Percentiles rank a stretch among this genome's conserved stretches.
These are phyloP conservation scores for Schrankia costaestrigalis DNA, from an alignment of 2,888 invertebrate species.

Conservation along the genomic window DNA sequence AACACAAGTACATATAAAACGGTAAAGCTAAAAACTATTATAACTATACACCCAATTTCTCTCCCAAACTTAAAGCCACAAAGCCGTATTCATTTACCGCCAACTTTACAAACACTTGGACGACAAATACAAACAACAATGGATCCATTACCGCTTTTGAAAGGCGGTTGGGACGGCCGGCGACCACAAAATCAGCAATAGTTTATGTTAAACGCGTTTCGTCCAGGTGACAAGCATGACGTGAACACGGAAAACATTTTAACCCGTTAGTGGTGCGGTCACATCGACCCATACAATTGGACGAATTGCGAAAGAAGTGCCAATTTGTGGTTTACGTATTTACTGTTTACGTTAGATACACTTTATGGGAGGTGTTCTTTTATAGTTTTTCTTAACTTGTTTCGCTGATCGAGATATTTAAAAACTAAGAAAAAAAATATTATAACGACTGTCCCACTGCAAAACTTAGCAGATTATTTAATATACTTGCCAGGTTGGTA, in stretches of 20 bases:
- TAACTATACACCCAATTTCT: neutral
- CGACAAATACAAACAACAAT: constrained; percentile 25
- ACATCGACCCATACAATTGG: constrained; percentile 26
- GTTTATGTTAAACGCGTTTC: constrained; percentile 32
- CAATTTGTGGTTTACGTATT: constrained; percentile 22
- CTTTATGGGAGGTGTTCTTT: neutral
- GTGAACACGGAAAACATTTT: constrained; percentile 71
- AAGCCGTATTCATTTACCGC: constrained; percentile 6
- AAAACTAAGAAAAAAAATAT: too few relatives aligned
- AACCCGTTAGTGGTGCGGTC: constrained; percentile 58
- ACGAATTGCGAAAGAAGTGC: constrained; percentile 29
- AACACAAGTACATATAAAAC: too few relatives aligned
- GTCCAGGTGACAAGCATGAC: constrained; percentile 51
- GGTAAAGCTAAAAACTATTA: too few relatives aligned
- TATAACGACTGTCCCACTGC: too few relatives aligned
- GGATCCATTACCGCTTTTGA: constrained; percentile 34
- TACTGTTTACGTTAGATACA: constrained; percentile 1
- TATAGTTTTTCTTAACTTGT: too few relatives aligned
- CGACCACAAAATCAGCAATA: constrained; percentile 30
- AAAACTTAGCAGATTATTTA: too few relatives aligned
- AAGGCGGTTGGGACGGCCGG: constrained; percentile 17
- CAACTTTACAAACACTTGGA: constrained; percentile 10
- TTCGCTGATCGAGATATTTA: too few relatives aligned
- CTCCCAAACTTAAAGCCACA: constrained; percentile 5
- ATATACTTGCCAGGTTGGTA: too few relatives aligned